These are phyloP conservation scores for Lagocephalus sceleratus DNA, from an alignment of 2,797 vertebrate species.

Conservation along the genomic window DNA sequence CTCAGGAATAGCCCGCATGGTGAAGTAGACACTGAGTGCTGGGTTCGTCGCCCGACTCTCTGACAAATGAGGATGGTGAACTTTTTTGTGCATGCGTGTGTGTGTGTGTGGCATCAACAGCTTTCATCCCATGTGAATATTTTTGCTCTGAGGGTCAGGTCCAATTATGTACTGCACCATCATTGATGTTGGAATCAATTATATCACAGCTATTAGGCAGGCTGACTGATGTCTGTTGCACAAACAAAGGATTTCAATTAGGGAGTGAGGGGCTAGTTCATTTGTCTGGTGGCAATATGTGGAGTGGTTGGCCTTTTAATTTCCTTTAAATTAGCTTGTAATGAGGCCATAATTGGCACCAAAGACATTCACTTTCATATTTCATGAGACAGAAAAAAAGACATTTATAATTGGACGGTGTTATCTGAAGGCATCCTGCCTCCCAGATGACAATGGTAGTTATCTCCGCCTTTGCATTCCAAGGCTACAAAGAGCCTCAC, in stretches of 20 bases:
- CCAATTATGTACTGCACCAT: slow-evolving; percentile 67
- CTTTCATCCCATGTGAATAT: slow-evolving; percentile 61
- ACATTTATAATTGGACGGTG: slow-evolving; percentile 69
- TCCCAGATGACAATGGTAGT: slow-evolving; percentile 68
- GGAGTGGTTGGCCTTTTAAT: slow-evolving; percentile 74
- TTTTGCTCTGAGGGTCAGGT: slow-evolving; percentile 61
- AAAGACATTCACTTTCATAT: slow-evolving; percentile 69
- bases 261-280: slow-evolving; percentile 63
- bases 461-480: slow-evolving; percentile 49
- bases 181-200: slow-evolving; percentile 74
- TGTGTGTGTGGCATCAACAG: slow-evolving; percentile 66
- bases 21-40: slow-evolving; percentile 43
- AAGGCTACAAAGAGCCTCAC: slow-evolving; percentile 45
- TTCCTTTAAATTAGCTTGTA: slow-evolving; percentile 74
- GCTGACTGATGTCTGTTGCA: slow-evolving; percentile 74
- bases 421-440: slow-evolving; percentile 69
- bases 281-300: slow-evolving; percentile 70
- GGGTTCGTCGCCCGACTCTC: slow-evolving; percentile 40
- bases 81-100: slow-evolving; percentile 46
- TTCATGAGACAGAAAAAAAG: slow-evolving; percentile 63
- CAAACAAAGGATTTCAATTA: slow-evolving; percentile 77
- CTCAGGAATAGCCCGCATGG: slow-evolving; percentile 28
- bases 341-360: slow-evolving; percentile 73
- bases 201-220: slow-evolving; percentile 71
- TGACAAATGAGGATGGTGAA: slow-evolving; percentile 68